Base-by-base conservation (phyloP, 1,140 invertebrate species). In the Centruroides vittatus region DNA sequence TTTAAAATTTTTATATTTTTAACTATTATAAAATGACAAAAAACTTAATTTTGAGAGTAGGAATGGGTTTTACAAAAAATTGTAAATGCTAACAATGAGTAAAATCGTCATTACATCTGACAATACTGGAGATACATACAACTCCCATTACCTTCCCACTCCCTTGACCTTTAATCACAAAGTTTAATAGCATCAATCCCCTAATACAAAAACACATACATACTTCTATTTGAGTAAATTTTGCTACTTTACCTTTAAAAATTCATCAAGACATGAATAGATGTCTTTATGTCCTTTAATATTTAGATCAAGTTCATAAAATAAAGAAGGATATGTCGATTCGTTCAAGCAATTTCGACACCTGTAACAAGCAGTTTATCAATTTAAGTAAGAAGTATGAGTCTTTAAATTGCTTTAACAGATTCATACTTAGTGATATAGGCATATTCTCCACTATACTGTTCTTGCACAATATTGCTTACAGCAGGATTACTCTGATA, bases 221-320 rank as follows among this genome's bases (percentile, higher is more conserved):
- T 23, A 23, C 23, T 23, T 23, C 23, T 23, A 23, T 23, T 23
- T 23, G 23, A 23, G 23, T 23, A 23, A 23, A 23, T 23, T 23
- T 23, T 23, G 23, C 23, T 41, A 41, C 8, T 8, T 55, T 63
- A 74, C 73, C 66, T 77, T 74, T 35, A 85, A 71, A 71, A 84
- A 83, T 63, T 83, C 82, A 60, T 77, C 73, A n/a, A 86, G 71
- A 59, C 81, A 81, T 61, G 83, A 78, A 57, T 76, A 72, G 41
- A 85, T 69, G 47, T 71, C 69, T 63, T 75, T 82, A 64, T 79
- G 76, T 11, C 81, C 79, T 48, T 72, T 69, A 13, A 86, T 76
- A 66, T 80, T 82, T 47, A 86, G 71, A 70, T 84, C 81, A 47
- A 86, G 70, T 68, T 85, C 83, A 72, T 82, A 84, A 71, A 85